Evolutionary conservation across 1,140 invertebrate species (phyloP).

Genomic region (Eumaeus atala): DNA sequence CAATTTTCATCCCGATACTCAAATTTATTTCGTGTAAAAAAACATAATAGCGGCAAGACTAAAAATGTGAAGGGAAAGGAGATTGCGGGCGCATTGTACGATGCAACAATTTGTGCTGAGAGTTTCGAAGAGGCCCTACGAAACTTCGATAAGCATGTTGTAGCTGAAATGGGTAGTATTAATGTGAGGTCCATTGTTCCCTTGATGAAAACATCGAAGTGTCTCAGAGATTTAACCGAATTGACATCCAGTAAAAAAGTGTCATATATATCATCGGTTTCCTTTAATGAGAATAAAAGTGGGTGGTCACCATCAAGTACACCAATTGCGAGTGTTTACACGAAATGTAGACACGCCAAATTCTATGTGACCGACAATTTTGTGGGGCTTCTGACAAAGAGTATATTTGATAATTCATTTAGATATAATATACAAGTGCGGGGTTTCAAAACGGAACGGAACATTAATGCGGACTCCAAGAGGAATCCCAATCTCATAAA

Average conservation of each 20-base stretch:
- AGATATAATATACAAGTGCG: conserved; percentile 75
- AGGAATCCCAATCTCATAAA: conserved; percentile 80
- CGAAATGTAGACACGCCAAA: conserved; percentile 33
- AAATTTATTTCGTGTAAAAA: conserved; percentile 62
- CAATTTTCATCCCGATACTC: conserved; percentile 65
- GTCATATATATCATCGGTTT: conserved; percentile 55
- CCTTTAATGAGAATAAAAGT: conserved; percentile 64
- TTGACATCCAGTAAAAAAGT: conserved; percentile 43
- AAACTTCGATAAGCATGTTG: conserved; percentile 63
- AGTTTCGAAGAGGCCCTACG: conserved; percentile 56
- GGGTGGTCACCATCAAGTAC: conserved; percentile 34
- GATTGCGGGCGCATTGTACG: conserved; percentile 29
- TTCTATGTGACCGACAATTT: conserved; percentile 55
- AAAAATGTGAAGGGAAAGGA: conserved; percentile 56
- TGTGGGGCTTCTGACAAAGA: conserved; percentile 39
- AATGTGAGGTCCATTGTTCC: conserved; percentile 41
- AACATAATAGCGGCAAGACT: conserved; percentile 48
- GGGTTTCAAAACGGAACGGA: conserved; percentile 85
- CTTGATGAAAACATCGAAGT: conserved; percentile 27
- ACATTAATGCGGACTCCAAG: conserved; percentile 78
- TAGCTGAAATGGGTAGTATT: conserved; percentile 54
- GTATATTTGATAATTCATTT: conserved; percentile 46
- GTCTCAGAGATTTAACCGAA: conserved; percentile 24
- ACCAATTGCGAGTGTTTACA: conserved; percentile 45
- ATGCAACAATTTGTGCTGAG: conserved; percentile 52